Evolutionary conservation across 35 echinoderm and acorn worm genomes (phyloP), one percentile per base, ranked within the genome.

Genomic region (Ophioderma brevispina): DNA sequence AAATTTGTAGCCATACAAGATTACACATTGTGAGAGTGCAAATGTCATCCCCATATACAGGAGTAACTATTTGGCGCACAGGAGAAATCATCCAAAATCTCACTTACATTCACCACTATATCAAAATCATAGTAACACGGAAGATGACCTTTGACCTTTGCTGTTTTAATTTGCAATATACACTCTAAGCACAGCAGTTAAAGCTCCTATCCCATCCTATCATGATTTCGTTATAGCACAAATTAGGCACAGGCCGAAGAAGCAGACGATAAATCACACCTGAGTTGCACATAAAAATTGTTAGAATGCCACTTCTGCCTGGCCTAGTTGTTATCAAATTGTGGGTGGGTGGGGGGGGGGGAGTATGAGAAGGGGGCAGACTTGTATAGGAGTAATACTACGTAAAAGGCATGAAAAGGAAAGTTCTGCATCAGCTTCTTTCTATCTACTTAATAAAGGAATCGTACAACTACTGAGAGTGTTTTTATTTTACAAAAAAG

Each of bases 351-450:
- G 41, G 41, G 41, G 4, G 5, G 41, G 41, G 41, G 41, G 41
- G 17, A 46, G 41, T 46, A 70, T 52, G 21, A 52, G 21, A 52
- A 25, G 3, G n/a, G 59, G 59, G 23, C 28, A 30, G n/a, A 70
- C 10, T 70, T 6, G 10, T 3, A 25, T 2, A 25, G 59, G 59
- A 2, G 28, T 70, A 70, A 70, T 17, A 70, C 59, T 70, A 70
- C 59, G 59, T 70, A 25, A 70, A 70, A 70, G 59, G 59, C 15
- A 70, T 70, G 28, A 70, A 70, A 70, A 70, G 59, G 59, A 70
- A 70, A 70, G 28, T 30, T 13, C 17, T 70, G 59, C 59, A 70
- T 70, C 2, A 30, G 59, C 59, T 70, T 70, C 8, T 70, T 70
- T 70, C 59, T 70, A 70, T 70, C 59, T 70, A 70, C 10, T 70